Percentiles rank a stretch among this genome's conserved stretches.
Conservation (phyloP, 2,113 vertebrate species). For the Nibea coibor region DNA sequence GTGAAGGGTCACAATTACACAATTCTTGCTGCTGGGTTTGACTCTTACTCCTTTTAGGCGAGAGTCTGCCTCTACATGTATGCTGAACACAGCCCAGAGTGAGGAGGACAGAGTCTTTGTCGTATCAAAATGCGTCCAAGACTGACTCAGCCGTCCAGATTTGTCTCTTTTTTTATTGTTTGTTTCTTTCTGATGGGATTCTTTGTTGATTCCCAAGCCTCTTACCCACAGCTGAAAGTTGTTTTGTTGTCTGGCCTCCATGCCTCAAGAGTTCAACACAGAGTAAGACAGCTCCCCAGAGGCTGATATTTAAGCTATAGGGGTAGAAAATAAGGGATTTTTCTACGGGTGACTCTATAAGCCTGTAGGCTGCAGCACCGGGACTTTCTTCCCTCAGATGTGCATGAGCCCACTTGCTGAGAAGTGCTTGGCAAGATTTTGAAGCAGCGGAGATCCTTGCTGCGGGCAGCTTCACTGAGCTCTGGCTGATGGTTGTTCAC, state of each 20-base stretch:
- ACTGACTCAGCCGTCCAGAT: neutral
- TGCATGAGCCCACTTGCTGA: conserved; percentile 55
- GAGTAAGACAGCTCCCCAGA: conserved; percentile 57
- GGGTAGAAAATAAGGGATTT: conserved; percentile 64
- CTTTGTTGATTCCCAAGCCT: conserved; percentile 60
- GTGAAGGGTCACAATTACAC: conserved; percentile 34
- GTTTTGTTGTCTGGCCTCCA: conserved; percentile 66
- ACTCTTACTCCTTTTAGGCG: conserved; percentile 4
- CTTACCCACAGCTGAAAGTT: conserved; percentile 62
- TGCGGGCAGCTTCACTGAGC: conserved; percentile 51
- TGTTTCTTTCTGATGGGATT: neutral
- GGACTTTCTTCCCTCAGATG: conserved; percentile 50
- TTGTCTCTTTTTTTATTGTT: no score
- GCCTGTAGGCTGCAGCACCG: conserved; percentile 56
- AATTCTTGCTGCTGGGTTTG: conserved; percentile 6
- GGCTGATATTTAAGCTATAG: conserved; percentile 68
- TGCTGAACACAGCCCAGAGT: conserved; percentile 4
- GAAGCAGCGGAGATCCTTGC: conserved; percentile 58
- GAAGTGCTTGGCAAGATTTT: conserved; percentile 61
- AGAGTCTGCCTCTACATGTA: neutral
- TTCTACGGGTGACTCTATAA: conserved; percentile 50
- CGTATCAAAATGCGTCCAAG: conserved; percentile 8
- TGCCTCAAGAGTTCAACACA: conserved; percentile 60
- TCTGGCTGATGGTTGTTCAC: conserved; percentile 42
- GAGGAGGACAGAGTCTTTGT: neutral